A percentile compares a stretch with the other conserved stretches of the same genome.
These are phyloP conservation scores for Pharmacophagus antenor DNA, from an alignment of 2,888 invertebrate genomes.

Conservation along the genomic window DNA sequence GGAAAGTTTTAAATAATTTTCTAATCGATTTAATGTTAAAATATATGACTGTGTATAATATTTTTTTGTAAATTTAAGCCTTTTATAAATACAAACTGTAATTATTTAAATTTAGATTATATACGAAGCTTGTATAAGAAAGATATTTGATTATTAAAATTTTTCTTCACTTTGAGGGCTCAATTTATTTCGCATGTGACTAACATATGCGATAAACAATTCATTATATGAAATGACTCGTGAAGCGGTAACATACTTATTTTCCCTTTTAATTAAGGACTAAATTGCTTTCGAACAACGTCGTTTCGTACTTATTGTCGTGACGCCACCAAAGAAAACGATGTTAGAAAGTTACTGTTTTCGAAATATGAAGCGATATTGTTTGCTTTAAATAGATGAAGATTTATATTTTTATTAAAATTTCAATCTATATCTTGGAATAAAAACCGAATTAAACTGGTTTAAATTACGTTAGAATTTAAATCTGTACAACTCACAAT, in stretches of 20 bases:
- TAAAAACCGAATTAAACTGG: too few relatives aligned
- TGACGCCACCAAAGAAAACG: conserved; percentile 2
- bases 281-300: conserved; percentile 24
- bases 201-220: conserved; percentile 27
- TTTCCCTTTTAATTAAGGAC: conserved; percentile 27
- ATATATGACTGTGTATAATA: too few relatives aligned
- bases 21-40: too few relatives aligned
- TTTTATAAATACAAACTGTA: neutral
- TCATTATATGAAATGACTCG: conserved; percentile 26
- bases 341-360: too few relatives aligned
- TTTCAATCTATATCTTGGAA: too few relatives aligned
- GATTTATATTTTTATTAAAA: too few relatives aligned
- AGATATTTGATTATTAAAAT: conserved; percentile 14
- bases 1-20: too few relatives aligned
- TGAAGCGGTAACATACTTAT: conserved; percentile 16
- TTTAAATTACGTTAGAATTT: too few relatives aligned
- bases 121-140: neutral
- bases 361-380: too few relatives aligned
- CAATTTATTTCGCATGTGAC: conserved; percentile 20
- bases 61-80: neutral
- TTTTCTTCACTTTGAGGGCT: conserved; percentile 13
- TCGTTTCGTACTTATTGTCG: neutral
- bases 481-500: too few relatives aligned
- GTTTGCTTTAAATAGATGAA: too few relatives aligned
- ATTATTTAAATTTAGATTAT: too few relatives aligned